Evolutionary conservation across 1,140 invertebrate species (phyloP), one percentile per base, ranked within the genome.

Genomic region (Penaeus japonicus): DNA sequence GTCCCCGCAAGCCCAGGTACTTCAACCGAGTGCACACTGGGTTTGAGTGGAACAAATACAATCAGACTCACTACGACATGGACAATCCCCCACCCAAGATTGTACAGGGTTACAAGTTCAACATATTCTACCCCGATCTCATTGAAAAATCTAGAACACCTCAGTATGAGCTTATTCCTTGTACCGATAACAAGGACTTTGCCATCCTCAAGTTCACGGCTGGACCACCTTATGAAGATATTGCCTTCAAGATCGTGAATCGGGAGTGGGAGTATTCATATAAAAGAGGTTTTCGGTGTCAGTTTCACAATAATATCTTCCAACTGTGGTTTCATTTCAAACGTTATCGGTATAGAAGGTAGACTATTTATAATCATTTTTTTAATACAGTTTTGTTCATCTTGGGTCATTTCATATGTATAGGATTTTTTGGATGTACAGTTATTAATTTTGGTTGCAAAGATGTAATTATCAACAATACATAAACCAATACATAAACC

Each of bases 21-120:
- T 99, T 99, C 93, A 99, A 99, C 94, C 95, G 98, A 30, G 90
- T 90, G 22, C 96, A 98, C 92, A 97, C 96, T 62, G 90, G 99
- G 7, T 99, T 99, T 93, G 99, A 99, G 92, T 99, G 99, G 99
- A 99, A 99, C 93, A 99, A 99, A 92, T 99, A 99, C 92, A 99
- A 99, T 94, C 99, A 99, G 93, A 99, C 98, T 24, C 99, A 99
- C 94, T 99, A 99, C 93, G 99, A 99, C 92, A 98, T 99, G 96
- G 99, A 99, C 93, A 99, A 99, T 94, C 99, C 99, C 59, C 99
- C 99, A 24, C 99, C 99, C 0, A 99, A 99, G 94, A 99, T 99
- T 92, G 99, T 99, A 0, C 99, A 99, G 93, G 99, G 99, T 39
- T 99, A 99, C 93, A 99, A 99, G 92, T 99, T 99, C 93, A 99